Evolutionary conservation across 2,113 vertebrate genomes (phyloP).

Genomic region (Lutjanus erythropterus): DNA sequence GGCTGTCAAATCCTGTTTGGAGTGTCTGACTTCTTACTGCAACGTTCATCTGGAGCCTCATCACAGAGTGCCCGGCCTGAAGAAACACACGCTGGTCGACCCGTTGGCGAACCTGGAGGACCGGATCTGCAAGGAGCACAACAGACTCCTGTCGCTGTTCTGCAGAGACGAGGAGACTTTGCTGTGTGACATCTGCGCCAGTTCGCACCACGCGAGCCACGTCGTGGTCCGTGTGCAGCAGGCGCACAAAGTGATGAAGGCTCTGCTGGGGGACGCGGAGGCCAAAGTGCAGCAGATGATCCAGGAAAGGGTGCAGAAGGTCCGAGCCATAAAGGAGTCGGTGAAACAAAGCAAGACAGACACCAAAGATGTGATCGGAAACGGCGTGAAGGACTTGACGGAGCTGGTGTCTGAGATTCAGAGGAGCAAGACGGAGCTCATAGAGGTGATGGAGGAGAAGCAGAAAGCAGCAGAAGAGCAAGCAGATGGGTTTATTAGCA

Average conservation of each 20-base stretch:
- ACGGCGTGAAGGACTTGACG: constrained; percentile 8
- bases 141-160: constrained; percentile 27
- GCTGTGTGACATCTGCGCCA: constrained; percentile 62
- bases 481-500: constrained; percentile 7
- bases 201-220: constrained; percentile 8
- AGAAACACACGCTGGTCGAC: constrained; percentile 63
- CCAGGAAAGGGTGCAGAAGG: constrained; percentile 46
- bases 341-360: constrained; percentile 16
- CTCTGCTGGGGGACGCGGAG: constrained; percentile 21
- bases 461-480: constrained; percentile 50
- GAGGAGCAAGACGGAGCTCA: constrained; percentile 33
- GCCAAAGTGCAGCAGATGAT: constrained; percentile 47
- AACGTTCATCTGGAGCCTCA: constrained; percentile 69
- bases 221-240: not conserved
- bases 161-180: constrained; percentile 41
- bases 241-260: constrained; percentile 16
- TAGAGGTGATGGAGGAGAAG: constrained; percentile 42
- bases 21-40: constrained; percentile 76
- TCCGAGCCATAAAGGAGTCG: not conserved
- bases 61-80: constrained; percentile 58
- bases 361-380: not conserved
- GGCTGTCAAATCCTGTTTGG: constrained; percentile 72
- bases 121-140: constrained; percentile 63
- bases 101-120: constrained; percentile 50
- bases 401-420: constrained; percentile 56